A percentile compares a stretch with the other conserved stretches of the same genome.
These are phyloP conservation scores for Cranoglanis bouderius DNA, from an alignment of 2,113 vertebrate genomes.

Conservation along the genomic window DNA sequence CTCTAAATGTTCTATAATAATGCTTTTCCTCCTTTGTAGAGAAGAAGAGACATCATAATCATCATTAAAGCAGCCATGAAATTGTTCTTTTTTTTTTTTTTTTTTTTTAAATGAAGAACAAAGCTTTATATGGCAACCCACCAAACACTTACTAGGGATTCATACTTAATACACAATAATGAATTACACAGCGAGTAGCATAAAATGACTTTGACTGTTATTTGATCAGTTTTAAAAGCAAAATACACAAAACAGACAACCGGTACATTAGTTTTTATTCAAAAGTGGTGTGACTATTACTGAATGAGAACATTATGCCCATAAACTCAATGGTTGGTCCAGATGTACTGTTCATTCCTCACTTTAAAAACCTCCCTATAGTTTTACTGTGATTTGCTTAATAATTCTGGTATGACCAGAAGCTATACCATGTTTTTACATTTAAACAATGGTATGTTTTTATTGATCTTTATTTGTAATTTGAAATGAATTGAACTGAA, in stretches of 20 bases:
- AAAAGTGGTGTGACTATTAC: neutral
- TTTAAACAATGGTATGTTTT: neutral
- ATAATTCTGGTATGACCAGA: neutral
- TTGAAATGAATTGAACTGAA: neutral
- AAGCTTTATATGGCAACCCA: neutral
- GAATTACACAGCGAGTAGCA: neutral
- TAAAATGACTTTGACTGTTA: neutral
- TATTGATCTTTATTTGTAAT: neutral
- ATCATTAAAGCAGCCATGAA: conserved; percentile 1
- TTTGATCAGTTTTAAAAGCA: conserved; percentile 7
- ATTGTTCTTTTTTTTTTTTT: too few species aligned
- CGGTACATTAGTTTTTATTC: neutral
- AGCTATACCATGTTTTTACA: neutral
- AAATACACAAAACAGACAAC: neutral
- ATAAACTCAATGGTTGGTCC: neutral
- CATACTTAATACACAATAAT: neutral
- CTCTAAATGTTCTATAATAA: conserved; percentile 9
- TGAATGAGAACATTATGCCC: neutral
- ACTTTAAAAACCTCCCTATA: neutral
- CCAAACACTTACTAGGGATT: neutral
- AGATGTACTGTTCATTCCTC: neutral
- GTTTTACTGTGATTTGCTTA: neutral
- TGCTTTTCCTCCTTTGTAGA: neutral
- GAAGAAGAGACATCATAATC: conserved; percentile 13
- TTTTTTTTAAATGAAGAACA: neutral